A percentile compares a stretch with the other conserved stretches of the same genome.
Conservation (phyloP, 2,888 invertebrate genomes). For the Muscina levida region DNA sequence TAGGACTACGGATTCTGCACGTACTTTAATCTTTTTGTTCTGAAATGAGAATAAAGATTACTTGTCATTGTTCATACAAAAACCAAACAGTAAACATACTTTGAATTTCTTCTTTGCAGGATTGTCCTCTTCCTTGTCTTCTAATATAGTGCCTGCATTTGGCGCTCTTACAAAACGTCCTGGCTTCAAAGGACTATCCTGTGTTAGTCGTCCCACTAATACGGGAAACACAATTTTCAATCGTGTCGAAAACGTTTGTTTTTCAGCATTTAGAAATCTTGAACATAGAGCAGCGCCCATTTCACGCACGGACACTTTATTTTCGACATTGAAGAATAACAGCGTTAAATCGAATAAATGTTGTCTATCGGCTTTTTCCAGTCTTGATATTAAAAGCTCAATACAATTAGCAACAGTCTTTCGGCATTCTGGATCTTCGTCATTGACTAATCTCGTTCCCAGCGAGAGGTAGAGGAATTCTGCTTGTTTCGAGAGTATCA, state of each 20-base stretch:
- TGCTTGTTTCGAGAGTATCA: constrained; percentile 73
- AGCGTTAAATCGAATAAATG: constrained; percentile 86
- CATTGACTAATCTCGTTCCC: constrained; percentile 90
- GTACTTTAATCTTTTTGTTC: constrained; percentile 36
- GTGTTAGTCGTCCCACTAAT: constrained; percentile 81
- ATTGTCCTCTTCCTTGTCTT: constrained; percentile 34
- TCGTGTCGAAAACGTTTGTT: constrained; percentile 85
- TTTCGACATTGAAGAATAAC: constrained; percentile 86
- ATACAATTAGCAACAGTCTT: constrained; percentile 87
- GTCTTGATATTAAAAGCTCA: constrained; percentile 84
- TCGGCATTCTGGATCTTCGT: constrained; percentile 88
- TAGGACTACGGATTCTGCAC: not conserved
- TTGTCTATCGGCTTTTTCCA: constrained; percentile 82
- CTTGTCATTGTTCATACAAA: not conserved
- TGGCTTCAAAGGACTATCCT: constrained; percentile 80
- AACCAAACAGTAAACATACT: constrained; percentile 46
- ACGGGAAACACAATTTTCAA: constrained; percentile 83
- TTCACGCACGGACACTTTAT: constrained; percentile 85
- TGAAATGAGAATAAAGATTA: constrained; percentile 13
- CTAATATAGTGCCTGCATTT: constrained; percentile 72
- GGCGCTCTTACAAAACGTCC: constrained; percentile 83
- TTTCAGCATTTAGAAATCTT: constrained; percentile 89
- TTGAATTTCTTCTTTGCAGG: constrained; percentile 60
- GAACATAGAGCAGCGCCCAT: constrained; percentile 90
- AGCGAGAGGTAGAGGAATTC: constrained; percentile 88